Evolutionary conservation across 1,140 invertebrate species (phyloP).

Genomic region (Probaryconus sp.): DNA sequence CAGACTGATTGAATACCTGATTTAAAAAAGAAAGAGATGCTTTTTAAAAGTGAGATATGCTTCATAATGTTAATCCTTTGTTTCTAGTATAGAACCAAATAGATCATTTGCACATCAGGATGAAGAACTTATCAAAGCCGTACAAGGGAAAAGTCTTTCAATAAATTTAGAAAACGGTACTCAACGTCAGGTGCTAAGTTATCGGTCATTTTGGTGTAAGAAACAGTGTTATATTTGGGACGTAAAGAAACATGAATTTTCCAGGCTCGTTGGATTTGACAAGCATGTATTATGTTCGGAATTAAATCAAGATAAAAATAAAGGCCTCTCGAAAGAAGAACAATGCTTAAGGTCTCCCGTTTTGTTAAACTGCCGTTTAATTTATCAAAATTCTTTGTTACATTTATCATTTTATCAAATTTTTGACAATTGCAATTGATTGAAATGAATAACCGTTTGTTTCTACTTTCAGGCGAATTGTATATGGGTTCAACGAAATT

Average conservation of each 20-base stretch:
- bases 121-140: conserved; percentile 57
- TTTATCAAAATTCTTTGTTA: not conserved
- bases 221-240: conserved; percentile 86
- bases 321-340: conserved; percentile 79
- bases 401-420: too few species aligned
- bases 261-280: conserved; percentile 83
- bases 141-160: conserved; percentile 66
- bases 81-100: conserved; percentile 35
- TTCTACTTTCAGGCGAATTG: conserved; percentile 75
- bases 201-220: conserved; percentile 82
- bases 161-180: conserved; percentile 76
- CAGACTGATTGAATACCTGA: too few species aligned
- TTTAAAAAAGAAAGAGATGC: too few species aligned
- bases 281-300: conserved; percentile 79
- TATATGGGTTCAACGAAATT: conserved; percentile 90
- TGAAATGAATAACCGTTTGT: not conserved
- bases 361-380: too few species aligned
- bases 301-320: conserved; percentile 78
- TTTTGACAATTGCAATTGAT: not conserved
- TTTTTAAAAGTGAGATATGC: too few species aligned
- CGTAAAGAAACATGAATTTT: conserved; percentile 80
- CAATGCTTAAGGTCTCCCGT: conserved; percentile 79
- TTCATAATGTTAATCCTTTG: too few species aligned
- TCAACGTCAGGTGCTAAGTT: conserved; percentile 66
- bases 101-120: conserved; percentile 37